Evolutionary conservation across 2,113 vertebrate genomes (phyloP), one percentile per base, ranked within the genome.

Genomic region (Nipponia nippon): DNA sequence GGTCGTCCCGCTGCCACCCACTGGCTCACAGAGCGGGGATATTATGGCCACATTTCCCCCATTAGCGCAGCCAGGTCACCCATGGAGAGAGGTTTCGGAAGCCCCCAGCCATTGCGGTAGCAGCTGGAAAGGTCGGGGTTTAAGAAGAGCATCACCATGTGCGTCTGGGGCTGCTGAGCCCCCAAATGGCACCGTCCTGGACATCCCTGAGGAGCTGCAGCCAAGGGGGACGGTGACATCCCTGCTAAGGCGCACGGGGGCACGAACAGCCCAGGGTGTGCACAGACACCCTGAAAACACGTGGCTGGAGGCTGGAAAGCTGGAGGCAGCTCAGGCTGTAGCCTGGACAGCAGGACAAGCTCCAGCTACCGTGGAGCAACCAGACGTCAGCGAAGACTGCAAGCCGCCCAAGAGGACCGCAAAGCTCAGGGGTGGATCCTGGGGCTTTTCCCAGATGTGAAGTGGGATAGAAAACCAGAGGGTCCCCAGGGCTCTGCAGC

Each of bases 1-100:
- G 58, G 49, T 11, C 10, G 32, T 42, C 49, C 20, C 1, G 0
- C 17, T 36, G 81, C 32, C 47, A 58, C n/a, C 44, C 18, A 1
- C 40, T 11, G 5, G 47, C 26, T 63, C 5, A 3, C 49, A 52
- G 36, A 25, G 42, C 2, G 2, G 80, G 75, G 34, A 76, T 38
- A 6, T 3, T 9, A 6, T 2, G 14, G 78, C 13, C 2, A 2
- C 6, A 5, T 4, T 25, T 14, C 2, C 66, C 53, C 23, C 0
- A 0, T 11, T 11, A 26, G 26, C 2, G 3, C 12, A 46, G 58
- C 23, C 0, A 0, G n/a, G 59, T 22, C n/a, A 62, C 32, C 12
- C 3, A 0, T 3, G 56, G 46, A 22, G 17, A 16, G 44, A 13
- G 13, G 21, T 3, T 63, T 47, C 8, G 4, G 7, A 56, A 16